Evolutionary conservation across 2,888 invertebrate species (phyloP).

Genomic region (Monopis laevigella): DNA sequence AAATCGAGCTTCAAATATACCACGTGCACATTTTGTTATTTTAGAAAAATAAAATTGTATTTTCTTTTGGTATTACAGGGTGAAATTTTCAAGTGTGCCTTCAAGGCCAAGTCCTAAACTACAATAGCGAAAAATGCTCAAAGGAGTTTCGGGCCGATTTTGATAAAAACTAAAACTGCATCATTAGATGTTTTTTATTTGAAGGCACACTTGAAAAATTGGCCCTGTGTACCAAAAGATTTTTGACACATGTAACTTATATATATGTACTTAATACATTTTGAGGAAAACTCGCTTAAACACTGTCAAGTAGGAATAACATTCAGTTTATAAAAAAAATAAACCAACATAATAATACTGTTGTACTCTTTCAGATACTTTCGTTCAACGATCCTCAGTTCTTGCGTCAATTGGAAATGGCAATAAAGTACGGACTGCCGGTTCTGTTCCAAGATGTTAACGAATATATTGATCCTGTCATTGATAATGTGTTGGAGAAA

Average conservation of each 20-base stretch:
- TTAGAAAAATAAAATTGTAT: too few species aligned
- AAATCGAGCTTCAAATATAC: too few species aligned
- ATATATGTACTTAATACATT: background rate
- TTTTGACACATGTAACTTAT: background rate
- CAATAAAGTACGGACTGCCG: constrained; percentile 88
- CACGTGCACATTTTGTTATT: too few species aligned
- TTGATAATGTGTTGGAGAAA: constrained; percentile 87
- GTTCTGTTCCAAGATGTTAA: constrained; percentile 92
- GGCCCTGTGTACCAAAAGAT: too few species aligned
- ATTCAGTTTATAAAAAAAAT: background rate
- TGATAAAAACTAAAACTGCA: too few species aligned
- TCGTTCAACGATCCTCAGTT: constrained; percentile 89
- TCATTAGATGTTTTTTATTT: too few species aligned
- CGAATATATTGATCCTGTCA: constrained; percentile 91
- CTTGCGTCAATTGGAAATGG: constrained; percentile 86
- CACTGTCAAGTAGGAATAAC: background rate
- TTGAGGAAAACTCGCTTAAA: background rate
- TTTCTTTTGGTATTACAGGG: too few species aligned
- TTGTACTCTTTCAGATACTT: constrained; percentile 45
- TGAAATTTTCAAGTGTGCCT: too few species aligned
- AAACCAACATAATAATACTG: background rate
- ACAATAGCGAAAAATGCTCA: too few species aligned
- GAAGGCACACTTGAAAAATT: too few species aligned
- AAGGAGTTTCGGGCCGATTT: too few species aligned
- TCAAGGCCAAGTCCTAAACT: too few species aligned